Evolutionary conservation across 2,113 vertebrate genomes (phyloP), one percentile per base, ranked within the genome.

Genomic region (Xerus inauris): DNA sequence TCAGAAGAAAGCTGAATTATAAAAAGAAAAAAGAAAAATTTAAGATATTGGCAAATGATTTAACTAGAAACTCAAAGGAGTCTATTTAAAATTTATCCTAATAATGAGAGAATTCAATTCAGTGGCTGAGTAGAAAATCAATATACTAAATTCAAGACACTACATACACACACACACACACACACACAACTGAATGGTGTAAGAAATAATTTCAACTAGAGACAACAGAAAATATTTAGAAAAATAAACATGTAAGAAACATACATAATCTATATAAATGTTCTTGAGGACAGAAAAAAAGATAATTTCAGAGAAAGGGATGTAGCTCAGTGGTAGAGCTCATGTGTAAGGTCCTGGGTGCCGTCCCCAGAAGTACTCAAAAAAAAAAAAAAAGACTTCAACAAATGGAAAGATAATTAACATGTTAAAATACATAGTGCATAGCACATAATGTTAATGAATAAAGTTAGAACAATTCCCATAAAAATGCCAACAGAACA

Each of bases 11-110:
- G 4, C 22, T 24, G 17, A 51, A 19, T 32, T 77, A 91, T 11
- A 86, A 91, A 92, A 92, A 71, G 40, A n/a, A 76, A 24, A 84
- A 79, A 92, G 40, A 92, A 54, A 42, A 87, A 84, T 79, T 75
- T 71, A 0, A 71, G 26, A 12, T 59, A 83, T 17, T 76, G 45
- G 22, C n/a, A 94, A 22, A 89, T 62, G 42, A 26, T 24, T 76
- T 87, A 84, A 49, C 11, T 49, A 35, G 6, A 38, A 79, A 94
- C 1, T 57, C 38, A 73, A 75, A 91, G 40, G 79, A 59, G 49
- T 59, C 38, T 42, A 71, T 38, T 17, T 54, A 80, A 91, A 84
- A 94, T 69, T 40, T 65, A 72, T 67, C 76, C 47, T 73, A 69
- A 32, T 42, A 87, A 85, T 73, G 42, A 71, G 35, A 94, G n/a